Base-by-base conservation (phyloP, 1,140 invertebrate genomes). In the Drosophila prosaltans region DNA sequence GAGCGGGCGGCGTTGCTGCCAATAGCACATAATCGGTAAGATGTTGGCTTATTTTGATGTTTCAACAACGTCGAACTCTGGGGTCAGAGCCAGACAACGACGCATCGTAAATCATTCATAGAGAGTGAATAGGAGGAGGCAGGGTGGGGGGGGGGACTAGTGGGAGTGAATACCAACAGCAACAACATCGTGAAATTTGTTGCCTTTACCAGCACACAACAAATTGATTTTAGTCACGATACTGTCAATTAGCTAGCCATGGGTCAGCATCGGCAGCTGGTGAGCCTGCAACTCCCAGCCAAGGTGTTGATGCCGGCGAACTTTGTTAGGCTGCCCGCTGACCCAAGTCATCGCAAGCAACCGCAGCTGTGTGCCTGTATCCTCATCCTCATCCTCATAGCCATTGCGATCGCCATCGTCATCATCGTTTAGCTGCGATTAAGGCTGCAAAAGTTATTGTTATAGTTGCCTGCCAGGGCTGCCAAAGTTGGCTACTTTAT, bases 211-310 rank as follows among this genome's bases (percentile, higher is more conserved):
- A 72, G 84, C 81, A 89, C 76, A 89, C 80, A 89, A 89, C 84
- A 89, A 89, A 89, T 89, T 89, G 84, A 89, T 89, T 89, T 89
- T 89, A 89, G 84, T 89, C 84, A 89, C 84, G 84, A 89, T 89
- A 89, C 84, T 89, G 84, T 89, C 84, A 89, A 89, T 89, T 89
- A 89, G 84, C 80, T 72, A 88, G 74, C 85, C 84, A 89, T 79
- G 84, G 84, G 84, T 89, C 84, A 89, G 84, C 65, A 64, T 41
- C 24, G 55, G 58, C 63, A 24, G 57, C 59, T 36, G 41, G 59
- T 61, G 65, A 26, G 30, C 40, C 72, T 55, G 28, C 68, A 41
- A 58, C 43, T 66, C 24, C 54, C 69, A 64, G 70, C 65, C 67
- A 48, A 89, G 85, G 84, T 89, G 84, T 89, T 88, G 84, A 88